These are phyloP conservation scores for Chlorodrepanis virens DNA, from an alignment of 2,113 vertebrate species.

Conservation along the genomic window DNA sequence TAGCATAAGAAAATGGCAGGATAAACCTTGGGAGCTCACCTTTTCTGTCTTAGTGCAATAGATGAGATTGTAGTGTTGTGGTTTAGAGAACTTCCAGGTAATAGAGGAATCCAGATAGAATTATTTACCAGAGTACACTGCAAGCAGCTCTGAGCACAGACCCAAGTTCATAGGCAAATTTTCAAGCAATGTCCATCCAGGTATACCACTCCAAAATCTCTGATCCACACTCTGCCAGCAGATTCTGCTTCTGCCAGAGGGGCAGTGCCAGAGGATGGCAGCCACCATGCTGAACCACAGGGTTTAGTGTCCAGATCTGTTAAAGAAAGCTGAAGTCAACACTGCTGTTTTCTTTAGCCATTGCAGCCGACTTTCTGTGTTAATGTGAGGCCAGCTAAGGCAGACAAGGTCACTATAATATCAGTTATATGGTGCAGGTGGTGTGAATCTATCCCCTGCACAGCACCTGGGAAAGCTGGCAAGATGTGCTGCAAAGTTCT, in stretches of 20 bases:
- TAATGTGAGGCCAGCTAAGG: background rate
- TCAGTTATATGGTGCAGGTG: background rate
- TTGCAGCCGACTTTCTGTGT: rapidly evolving
- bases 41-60: background rate
- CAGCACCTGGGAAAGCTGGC: background rate
- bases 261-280: background rate
- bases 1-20: background rate
- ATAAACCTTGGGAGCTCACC: background rate
- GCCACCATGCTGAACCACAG: background rate
- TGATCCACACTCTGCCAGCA: background rate
- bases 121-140: background rate
- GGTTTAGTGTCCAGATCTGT: background rate
- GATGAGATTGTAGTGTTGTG: background rate
- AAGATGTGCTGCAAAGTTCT: background rate
- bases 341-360: background rate
- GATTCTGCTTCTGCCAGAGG: background rate
- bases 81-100: background rate
- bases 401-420: background rate
- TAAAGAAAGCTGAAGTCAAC: background rate
- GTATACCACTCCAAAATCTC: background rate
- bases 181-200: background rate
- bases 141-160: background rate
- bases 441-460: background rate
- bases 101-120: background rate
- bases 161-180: background rate